phyloP scores from a whole-genome alignment of 2,888 invertebrate species.

The Volucella zonaria region DNA sequence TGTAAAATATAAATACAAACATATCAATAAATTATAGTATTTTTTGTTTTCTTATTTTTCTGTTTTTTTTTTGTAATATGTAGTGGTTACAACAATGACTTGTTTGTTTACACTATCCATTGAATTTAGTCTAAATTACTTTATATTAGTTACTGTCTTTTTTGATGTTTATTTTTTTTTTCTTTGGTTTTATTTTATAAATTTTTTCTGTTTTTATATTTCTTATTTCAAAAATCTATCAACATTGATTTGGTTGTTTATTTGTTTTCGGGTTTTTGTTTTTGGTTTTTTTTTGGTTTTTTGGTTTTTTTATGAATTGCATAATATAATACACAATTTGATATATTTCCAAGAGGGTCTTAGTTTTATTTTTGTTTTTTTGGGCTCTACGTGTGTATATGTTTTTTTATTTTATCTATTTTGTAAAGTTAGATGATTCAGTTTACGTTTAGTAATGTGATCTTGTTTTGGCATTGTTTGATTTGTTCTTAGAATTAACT shows the following conservation, averaged over 20 bases:
- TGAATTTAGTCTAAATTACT: conserved; percentile 49
- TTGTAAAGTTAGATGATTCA: conserved; percentile 65
- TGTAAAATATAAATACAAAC: conserved; percentile 74
- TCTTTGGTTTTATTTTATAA: too few species aligned
- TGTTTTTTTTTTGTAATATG: conserved; percentile 43
- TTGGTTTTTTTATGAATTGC: conserved; percentile 54
- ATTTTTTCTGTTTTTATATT: conserved; percentile 12
- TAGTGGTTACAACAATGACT: conserved; percentile 72
- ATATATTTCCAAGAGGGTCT: conserved; percentile 47
- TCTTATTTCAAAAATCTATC: conserved; percentile 23
- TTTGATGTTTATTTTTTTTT: conserved; percentile 20
- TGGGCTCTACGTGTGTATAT: conserved; percentile 55
- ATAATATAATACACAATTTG: conserved; percentile 67
- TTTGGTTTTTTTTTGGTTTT: conserved; percentile 7
- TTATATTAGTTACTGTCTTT: conserved; percentile 55
- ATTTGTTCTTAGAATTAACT: conserved; percentile 46
- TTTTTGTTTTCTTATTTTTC: conserved; percentile 11
- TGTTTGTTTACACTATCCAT: conserved; percentile 51
- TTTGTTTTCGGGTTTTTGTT: conserved; percentile 30
- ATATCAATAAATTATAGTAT: conserved; percentile 72
- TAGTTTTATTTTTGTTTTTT: conserved; percentile 21
- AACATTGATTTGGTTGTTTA: conserved; percentile 24
- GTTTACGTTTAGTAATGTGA: conserved; percentile 53
- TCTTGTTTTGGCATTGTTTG: conserved; percentile 68
- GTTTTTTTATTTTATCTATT: conserved; percentile 27